These are phyloP conservation scores for Notothenia coriiceps DNA, from an alignment of 2,113 vertebrate genomes.

Conservation along the genomic window DNA sequence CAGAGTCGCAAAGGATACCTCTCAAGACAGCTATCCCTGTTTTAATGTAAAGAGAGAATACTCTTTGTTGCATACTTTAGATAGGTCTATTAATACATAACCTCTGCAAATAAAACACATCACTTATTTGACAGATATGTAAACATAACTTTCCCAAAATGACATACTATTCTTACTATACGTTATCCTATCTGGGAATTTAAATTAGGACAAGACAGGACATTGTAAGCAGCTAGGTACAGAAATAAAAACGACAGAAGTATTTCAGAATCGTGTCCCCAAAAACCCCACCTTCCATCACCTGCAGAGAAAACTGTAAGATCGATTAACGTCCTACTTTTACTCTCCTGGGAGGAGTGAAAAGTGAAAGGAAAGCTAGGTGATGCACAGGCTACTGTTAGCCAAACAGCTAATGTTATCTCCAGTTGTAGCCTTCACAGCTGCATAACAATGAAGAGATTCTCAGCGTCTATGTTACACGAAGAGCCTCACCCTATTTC, in stretches of 20 bases:
- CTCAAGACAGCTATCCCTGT: not conserved
- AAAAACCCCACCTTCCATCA: not conserved
- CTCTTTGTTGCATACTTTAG: not conserved
- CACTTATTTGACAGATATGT: not conserved
- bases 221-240: not conserved
- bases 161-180: no score
- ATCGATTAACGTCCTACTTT: not conserved
- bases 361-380: not conserved
- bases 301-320: not conserved
- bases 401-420: conserved; percentile 44
- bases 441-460: no score
- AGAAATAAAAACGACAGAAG: not conserved
- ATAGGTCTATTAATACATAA: not conserved
- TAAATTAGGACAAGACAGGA: not conserved
- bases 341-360: not conserved
- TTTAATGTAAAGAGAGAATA: not conserved
- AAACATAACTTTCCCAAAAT: not conserved
- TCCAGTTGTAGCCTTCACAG: not conserved
- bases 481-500: conserved; percentile 27
- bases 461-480: not conserved
- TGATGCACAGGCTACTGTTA: conserved; percentile 54
- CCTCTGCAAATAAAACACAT: no score
- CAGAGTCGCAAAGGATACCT: not conserved
- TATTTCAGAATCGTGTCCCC: not conserved
- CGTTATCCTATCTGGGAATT: no score